Evolutionary conservation across 2,797 vertebrate genomes (phyloP), one percentile per base, ranked within the genome.

Genomic region (Danio kyathit): DNA sequence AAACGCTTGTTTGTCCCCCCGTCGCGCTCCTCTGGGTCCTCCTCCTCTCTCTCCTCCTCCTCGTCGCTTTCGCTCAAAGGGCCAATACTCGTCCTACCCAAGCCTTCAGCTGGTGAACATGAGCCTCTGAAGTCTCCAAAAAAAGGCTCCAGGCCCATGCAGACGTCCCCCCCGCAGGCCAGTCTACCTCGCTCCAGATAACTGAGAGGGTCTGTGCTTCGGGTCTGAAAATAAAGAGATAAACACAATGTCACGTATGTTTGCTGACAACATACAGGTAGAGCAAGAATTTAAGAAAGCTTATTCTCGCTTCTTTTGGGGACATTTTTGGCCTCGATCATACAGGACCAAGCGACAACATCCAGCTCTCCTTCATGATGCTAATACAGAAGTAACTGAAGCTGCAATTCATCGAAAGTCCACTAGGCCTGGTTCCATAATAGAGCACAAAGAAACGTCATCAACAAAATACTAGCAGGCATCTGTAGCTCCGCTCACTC

Each of bases 51-150:
- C 46, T 92, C 92, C 85, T 91, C 94, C 56, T 87, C 92, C 65
- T 95, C 94, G 85, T 96, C 96, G 3, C 96, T 96, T 93, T 97
- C 96, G 86, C 96, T 96, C 85, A 97, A 93, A 0, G 94, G 94
- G 19, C 94, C 94, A 38, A 95, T 95, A 90, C 93, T 94, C 64
- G 90, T 91, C 85, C 94, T 85, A 72, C 94, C 93, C 85, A 94
- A 89, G 75, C 92, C 93, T 84, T 95, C 94, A 16, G 94, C 93
- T 5, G 94, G 94, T 10, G 94, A 95, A 83, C 93, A 93, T 17
- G 93, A 94, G 69, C 94, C 88, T 17, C 92, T 84, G 86, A 94
- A 94, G 90, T 95, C 93, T 16, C 92, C 89, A 88, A 94, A 89
- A 88, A 94, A 94, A 52, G 92, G 86, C 81, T 94, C 94, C 82